Conservation (phyloP, 2,113 vertebrate species). For the Etheostoma spectabile region DNA sequence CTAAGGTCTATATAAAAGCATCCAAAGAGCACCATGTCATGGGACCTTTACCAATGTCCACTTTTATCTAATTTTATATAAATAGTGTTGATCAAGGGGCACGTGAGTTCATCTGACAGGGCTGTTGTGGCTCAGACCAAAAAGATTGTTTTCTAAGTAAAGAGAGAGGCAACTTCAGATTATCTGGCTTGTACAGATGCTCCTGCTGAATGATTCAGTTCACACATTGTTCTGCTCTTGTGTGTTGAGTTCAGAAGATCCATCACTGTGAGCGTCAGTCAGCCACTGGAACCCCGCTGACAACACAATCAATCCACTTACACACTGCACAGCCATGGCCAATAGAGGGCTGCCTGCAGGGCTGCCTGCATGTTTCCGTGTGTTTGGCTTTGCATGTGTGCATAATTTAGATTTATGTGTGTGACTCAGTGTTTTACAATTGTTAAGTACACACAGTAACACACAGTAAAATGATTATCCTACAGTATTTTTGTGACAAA, state of each 20-base stretch:
- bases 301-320: slow-evolving; percentile 67
- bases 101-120: too few relatives aligned
- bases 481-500: not conserved
- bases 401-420: not conserved
- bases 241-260: slow-evolving; percentile 47
- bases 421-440: not conserved
- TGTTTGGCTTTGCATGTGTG: slow-evolving; percentile 17
- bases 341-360: slow-evolving; percentile 18
- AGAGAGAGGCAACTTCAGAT: slow-evolving; percentile 35
- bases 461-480: slow-evolving; percentile 5
- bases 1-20: too few relatives aligned
- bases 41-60: too few relatives aligned
- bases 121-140: too few relatives aligned
- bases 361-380: not conserved
- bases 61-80: too few relatives aligned
- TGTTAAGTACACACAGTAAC: not conserved
- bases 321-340: slow-evolving; percentile 45
- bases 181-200: slow-evolving; percentile 62
- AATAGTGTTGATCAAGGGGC: too few relatives aligned
- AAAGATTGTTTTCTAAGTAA: slow-evolving; percentile 10
- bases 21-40: too few relatives aligned
- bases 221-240: slow-evolving; percentile 58
- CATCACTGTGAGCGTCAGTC: slow-evolving; percentile 62
- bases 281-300: slow-evolving; percentile 49
- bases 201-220: slow-evolving; percentile 62